Percentiles rank a stretch among this genome's conserved stretches.
These are phyloP conservation scores for Ryuthela nishihirai DNA, from an alignment of 2,888 invertebrate species.

Conservation along the genomic window DNA sequence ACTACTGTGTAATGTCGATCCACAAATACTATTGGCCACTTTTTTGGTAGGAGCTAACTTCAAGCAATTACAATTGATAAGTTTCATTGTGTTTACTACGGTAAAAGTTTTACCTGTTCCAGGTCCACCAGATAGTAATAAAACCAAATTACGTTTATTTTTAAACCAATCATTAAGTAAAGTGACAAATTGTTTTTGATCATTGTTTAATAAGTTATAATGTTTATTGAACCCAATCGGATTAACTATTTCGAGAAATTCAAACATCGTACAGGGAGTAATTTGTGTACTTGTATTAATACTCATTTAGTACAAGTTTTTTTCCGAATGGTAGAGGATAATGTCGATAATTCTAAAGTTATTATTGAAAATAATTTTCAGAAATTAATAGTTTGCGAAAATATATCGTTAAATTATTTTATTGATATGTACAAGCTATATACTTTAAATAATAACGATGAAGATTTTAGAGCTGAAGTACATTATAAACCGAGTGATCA, in stretches of 20 bases:
- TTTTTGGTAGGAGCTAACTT: conserved; percentile 5
- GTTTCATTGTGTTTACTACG: not conserved
- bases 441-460: too few relatives aligned
- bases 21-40: conserved; percentile 2
- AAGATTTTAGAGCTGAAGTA: too few relatives aligned
- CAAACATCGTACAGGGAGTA: not conserved
- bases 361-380: too few relatives aligned
- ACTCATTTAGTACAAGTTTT: not conserved
- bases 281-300: not conserved
- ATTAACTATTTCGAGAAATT: conserved; percentile 4
- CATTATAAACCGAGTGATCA: too few relatives aligned
- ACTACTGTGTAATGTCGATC: conserved; percentile 1
- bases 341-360: too few relatives aligned
- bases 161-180: conserved; percentile 6
- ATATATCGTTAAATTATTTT: too few relatives aligned
- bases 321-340: too few relatives aligned
- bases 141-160: not conserved
- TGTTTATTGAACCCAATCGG: conserved; percentile 15
- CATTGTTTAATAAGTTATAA: not conserved
- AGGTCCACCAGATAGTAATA: not conserved
- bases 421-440: too few relatives aligned
- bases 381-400: too few relatives aligned
- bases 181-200: conserved; percentile 2
- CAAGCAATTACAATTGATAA: not conserved
- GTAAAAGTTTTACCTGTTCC: conserved; percentile 9